Evolutionary conservation across 2,113 vertebrate genomes (phyloP).

Genomic region (Triplophysa dalaica): DNA sequence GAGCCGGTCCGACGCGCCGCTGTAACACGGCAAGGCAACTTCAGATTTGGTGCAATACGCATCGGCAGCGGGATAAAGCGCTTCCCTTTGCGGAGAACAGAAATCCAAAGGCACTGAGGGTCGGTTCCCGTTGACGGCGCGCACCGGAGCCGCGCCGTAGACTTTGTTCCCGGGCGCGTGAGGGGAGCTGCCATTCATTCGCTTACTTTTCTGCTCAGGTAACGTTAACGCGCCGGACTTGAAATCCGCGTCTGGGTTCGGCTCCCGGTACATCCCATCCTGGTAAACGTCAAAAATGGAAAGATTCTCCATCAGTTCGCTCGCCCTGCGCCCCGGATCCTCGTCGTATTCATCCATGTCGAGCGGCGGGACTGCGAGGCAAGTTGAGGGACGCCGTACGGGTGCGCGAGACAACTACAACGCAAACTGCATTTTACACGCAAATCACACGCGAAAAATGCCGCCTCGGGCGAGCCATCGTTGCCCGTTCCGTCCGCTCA

Average conservation of each 20-base stretch:
- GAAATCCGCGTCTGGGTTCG: conserved; percentile 74
- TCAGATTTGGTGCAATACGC: conserved; percentile 80
- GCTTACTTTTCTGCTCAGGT: conserved; percentile 71
- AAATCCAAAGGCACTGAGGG: conserved; percentile 68
- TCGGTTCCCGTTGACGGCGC: conserved; percentile 71
- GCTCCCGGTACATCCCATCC: conserved; percentile 73
- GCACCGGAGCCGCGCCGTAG: conserved; percentile 70
- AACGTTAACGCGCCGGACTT: conserved; percentile 53
- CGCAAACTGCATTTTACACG: conserved; percentile 72
- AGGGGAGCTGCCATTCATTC: conserved; percentile 74
- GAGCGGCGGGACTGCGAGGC: conserved; percentile 58
- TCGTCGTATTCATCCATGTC: conserved; percentile 83
- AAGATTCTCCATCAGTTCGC: conserved; percentile 83
- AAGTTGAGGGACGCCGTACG: conserved; percentile 59
- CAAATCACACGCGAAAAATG: conserved; percentile 72
- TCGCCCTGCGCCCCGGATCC: conserved; percentile 77
- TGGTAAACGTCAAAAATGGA: conserved; percentile 75
- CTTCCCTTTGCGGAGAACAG: conserved; percentile 70
- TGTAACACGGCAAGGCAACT: conserved; percentile 84
- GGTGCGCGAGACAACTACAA: conserved; percentile 51
- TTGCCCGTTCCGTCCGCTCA: conserved; percentile 50
- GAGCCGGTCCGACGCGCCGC: conserved; percentile 77
- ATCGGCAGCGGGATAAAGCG: conserved; percentile 68
- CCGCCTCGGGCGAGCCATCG: conserved; percentile 58
- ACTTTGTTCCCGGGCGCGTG: conserved; percentile 75